A percentile compares a stretch with the other conserved stretches of the same genome.
Evolutionary conservation across 2,888 invertebrate species (phyloP).

Genomic region (Dichetophora obliterata): DNA sequence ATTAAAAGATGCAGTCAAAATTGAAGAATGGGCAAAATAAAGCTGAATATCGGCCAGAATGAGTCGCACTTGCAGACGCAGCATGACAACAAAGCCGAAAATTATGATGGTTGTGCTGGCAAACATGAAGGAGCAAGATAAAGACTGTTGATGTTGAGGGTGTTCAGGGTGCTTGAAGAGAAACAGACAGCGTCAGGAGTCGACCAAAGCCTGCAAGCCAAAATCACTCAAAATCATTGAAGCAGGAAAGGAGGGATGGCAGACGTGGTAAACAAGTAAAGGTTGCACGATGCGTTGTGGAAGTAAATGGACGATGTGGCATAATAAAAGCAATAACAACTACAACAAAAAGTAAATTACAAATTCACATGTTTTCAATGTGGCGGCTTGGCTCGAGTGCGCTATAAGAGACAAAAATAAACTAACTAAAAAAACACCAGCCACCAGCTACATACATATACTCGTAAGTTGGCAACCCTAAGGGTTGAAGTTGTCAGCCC

Average conservation of each 20-base stretch:
- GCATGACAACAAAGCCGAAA: background rate
- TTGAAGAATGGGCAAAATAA: conserved; percentile 43
- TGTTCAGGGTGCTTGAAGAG: background rate
- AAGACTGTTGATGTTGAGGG: background rate
- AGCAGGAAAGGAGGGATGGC: too few species aligned
- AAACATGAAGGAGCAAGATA: background rate
- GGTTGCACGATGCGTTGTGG: too few species aligned
- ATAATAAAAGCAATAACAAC: background rate
- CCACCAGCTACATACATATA: too few species aligned
- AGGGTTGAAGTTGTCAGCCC: conserved; percentile 30
- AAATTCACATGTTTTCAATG: too few species aligned
- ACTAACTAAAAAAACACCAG: too few species aligned
- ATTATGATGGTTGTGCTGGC: background rate
- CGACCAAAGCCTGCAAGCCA: too few species aligned
- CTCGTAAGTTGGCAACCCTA: conserved; percentile 39
- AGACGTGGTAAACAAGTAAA: too few species aligned
- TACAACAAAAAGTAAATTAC: too few species aligned
- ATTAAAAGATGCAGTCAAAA: conserved; percentile 54
- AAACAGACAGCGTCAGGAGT: background rate
- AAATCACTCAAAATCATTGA: too few species aligned
- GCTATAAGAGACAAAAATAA: conserved; percentile 29
- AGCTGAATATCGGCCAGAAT: background rate
- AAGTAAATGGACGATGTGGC: too few species aligned
- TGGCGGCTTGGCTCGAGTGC: too few species aligned
- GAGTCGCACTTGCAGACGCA: conserved; percentile 32